Base-by-base conservation (phyloP, 2,113 vertebrate species). In the Phaetusa simplex region DNA sequence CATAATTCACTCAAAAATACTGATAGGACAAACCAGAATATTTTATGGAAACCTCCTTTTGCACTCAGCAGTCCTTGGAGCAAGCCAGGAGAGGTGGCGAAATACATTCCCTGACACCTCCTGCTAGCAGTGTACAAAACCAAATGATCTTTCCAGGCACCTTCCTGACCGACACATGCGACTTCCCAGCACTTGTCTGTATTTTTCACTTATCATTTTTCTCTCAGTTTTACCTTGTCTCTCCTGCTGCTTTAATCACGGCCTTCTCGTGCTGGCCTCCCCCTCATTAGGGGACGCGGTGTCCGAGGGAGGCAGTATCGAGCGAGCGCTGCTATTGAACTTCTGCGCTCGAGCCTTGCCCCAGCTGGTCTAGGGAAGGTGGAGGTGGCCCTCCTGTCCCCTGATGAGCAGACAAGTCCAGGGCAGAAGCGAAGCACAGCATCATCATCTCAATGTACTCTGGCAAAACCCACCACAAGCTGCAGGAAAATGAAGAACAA, bases 231-330 rank as follows among this genome's bases (percentile, higher is more conserved):
- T 77, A 79, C 61, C 56, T 69, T 53, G 36, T 40, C 45, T 91
- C 69, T 36, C 58, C 58, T 22, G 27, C 8, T 42, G 36, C 77
- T 95, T 87, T 87, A 45, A 55, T 62, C 47, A 14, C 6, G 9
- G 40, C 40, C 45, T 52, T 30, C n/a, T 82, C 26, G 82, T 72
- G 52, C 67, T 23, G 40, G 40, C 40, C 30, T 84, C 13, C 30
- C 1, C 2, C 23, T 70, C 27, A 4, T n/a, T 36, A 27, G 34
- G 34, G 36, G 32, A 49, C 0, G 0, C 0, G 1, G 24, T 49
- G 19, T 69, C 14, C 52, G 77, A 22, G 82, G 49, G 52, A 40
- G 29, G 38, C n/a, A 40, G 66, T 14, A 30, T 2, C 3, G 17
- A 62, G n/a, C 0, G 3, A 78, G 10, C 0, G 1, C 38, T 72